Evolutionary conservation across 2,113 vertebrate genomes (phyloP), one percentile per base, ranked within the genome.

Genomic region (Gnathonemus longibarbis): DNA sequence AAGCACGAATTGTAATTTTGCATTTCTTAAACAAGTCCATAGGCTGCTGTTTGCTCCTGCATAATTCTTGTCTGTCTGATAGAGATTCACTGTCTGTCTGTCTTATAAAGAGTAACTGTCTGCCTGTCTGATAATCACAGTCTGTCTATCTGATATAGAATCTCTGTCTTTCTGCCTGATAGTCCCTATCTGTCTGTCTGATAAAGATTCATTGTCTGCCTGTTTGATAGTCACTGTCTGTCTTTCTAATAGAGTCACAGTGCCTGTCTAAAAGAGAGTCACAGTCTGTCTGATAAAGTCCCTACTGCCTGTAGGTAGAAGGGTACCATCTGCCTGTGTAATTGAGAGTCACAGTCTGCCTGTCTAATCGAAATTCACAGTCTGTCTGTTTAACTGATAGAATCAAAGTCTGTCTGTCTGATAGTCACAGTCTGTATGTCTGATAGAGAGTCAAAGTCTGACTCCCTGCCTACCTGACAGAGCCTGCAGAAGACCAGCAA

Each of bases 401-500:
- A 45, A 39, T 21, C 19, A 42, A 31, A 35, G 31, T 83, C 2
- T 80, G 27, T 15, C 5, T 83, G 15, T 83, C 7, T 83, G 17
- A 83, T 42, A 84, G 80, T 21, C 7, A 45, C 80, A 45, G 39
- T 84, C 24, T 46, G 42, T 24, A 24, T 24, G 21, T n/a, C 45
- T 84, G 7, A 84, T 11, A 45, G 35, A 84, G 39, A 48, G 35
- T 48, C 45, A 84, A 42, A 46, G 31, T 48, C 42, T 83, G 31
- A 19, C 13, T 83, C 13, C 21, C 21, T 45, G 87, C 5, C 62
- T 50, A 27, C 21, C 39, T 15, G 50, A 3, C 91, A 96, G 96
- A 93, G 56, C 91, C 93, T 80, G 90, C 88, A n/a, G 94, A 94
- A 88, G 95, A 95, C 86, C 93, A 93, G 89, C 96, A 91, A 90